These are phyloP conservation scores for Nibea coibor DNA, from an alignment of 2,113 vertebrate species.

Conservation along the genomic window DNA sequence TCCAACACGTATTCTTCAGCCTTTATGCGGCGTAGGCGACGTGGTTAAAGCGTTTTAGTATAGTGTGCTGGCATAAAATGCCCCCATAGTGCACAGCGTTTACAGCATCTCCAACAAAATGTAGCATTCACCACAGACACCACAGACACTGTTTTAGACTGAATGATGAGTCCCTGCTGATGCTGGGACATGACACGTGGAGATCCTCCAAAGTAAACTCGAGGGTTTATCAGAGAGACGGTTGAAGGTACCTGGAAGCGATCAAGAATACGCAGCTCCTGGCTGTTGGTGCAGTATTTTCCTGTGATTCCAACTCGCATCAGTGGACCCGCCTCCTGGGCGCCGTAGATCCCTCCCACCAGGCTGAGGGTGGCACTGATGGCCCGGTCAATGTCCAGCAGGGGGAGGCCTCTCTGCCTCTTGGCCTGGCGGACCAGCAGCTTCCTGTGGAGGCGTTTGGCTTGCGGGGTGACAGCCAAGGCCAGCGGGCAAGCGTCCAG, in stretches of 20 bases:
- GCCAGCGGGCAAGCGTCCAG: conserved; percentile 92
- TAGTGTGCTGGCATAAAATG: no score
- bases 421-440: conserved; percentile 92
- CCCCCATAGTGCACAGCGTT: no score
- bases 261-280: conserved; percentile 93
- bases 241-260: conserved; percentile 91
- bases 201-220: no score
- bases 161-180: no score
- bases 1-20: no score
- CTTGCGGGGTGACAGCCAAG: conserved; percentile 90
- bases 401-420: conserved; percentile 90
- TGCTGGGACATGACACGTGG: no score
- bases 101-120: no score
- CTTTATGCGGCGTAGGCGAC: no score
- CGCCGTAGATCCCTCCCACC: conserved; percentile 91
- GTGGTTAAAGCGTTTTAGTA: no score
- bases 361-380: conserved; percentile 90
- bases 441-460: conserved; percentile 91
- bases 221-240: no score
- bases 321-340: conserved; percentile 80
- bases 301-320: conserved; percentile 68
- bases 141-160: no score
- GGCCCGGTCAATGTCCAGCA: conserved; percentile 93
- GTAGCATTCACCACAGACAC: no score
- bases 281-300: conserved; percentile 88